These are phyloP conservation scores for Syrrhaptes paradoxus DNA, from an alignment of 2,113 vertebrate species.

Conservation along the genomic window DNA sequence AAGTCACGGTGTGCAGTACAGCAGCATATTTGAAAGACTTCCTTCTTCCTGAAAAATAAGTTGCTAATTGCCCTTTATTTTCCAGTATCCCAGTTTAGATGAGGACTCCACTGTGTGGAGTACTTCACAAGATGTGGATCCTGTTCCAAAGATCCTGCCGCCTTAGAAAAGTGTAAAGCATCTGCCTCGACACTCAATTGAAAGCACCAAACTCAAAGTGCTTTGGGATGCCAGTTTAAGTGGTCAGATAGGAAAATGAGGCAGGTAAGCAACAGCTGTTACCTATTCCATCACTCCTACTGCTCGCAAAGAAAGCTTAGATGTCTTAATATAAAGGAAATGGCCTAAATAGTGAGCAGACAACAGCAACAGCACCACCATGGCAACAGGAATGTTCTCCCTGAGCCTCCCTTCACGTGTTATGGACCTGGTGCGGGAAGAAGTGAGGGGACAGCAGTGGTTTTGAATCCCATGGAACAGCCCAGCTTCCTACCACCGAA, in stretches of 20 bases:
- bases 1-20: neutral
- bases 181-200: neutral
- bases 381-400: rapidly evolving
- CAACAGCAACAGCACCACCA: neutral
- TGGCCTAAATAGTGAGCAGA: neutral
- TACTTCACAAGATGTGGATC: neutral
- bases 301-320: neutral
- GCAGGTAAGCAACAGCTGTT: neutral
- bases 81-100: neutral
- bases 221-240: neutral
- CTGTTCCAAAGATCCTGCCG: neutral
- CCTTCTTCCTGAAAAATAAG: neutral
- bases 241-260: neutral
- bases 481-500: neutral
- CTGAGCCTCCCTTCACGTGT: rapidly evolving
- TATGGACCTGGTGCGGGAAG: neutral
- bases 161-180: neutral
- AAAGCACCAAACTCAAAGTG: neutral
- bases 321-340: neutral
- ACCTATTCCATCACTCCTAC: neutral
- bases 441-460: neutral
- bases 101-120: neutral
- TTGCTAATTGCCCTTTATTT: neutral
- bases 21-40: neutral
- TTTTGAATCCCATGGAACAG: rapidly evolving